These are phyloP conservation scores for Paratilapia polleni DNA, from an alignment of 2,113 vertebrate genomes.

Conservation along the genomic window DNA sequence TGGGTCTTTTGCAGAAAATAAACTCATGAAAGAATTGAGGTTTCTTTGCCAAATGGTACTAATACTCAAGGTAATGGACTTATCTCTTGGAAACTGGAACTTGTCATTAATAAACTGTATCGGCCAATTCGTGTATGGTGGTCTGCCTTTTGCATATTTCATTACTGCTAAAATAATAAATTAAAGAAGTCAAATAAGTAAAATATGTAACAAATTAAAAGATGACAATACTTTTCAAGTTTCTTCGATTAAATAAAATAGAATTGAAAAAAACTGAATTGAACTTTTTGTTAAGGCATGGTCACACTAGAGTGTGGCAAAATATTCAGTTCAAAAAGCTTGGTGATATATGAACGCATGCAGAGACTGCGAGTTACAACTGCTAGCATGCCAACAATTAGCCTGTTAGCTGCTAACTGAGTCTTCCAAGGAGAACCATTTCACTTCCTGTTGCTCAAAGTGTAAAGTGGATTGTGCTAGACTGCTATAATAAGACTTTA, in stretches of 20 bases:
- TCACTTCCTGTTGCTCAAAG: no score
- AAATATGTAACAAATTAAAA: background rate
- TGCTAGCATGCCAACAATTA: no score
- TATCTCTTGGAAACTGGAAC: constrained; percentile 14
- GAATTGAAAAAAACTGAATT: no score
- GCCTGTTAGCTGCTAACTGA: background rate
- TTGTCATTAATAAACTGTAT: constrained; percentile 24
- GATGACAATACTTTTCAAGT: no score
- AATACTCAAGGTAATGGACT: constrained; percentile 40
- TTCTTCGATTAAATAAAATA: no score
- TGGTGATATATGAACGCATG: background rate
- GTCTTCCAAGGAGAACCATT: no score
- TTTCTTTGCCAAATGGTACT: constrained; percentile 19
- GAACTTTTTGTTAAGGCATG: background rate
- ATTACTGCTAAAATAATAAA: background rate
- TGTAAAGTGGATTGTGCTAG: no score
- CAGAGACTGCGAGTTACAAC: background rate
- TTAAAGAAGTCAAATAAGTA: background rate
- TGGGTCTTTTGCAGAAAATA: constrained; percentile 8
- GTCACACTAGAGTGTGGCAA: background rate
- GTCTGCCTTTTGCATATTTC: constrained; percentile 18
- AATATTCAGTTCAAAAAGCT: background rate
- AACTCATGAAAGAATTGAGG: constrained; percentile 4
- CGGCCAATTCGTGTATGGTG: background rate
- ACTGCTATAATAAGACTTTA: no score